These are phyloP conservation scores for Lysandra coridon DNA, from an alignment of 2,888 invertebrate species.

Conservation along the genomic window DNA sequence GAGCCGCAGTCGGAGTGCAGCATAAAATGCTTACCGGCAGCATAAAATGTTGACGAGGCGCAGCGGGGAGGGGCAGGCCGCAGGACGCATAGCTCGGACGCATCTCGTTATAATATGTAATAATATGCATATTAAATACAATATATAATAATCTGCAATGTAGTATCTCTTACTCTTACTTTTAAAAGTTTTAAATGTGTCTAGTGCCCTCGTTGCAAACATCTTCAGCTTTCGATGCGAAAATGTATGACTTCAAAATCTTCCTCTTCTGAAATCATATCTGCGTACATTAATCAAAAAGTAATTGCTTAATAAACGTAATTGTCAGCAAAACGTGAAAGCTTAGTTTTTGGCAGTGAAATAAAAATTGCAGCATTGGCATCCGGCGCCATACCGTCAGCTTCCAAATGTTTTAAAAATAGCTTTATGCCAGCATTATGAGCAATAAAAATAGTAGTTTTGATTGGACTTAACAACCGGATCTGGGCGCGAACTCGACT, in stretches of 20 bases:
- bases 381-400: constrained; percentile 35
- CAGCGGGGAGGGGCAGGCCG: background rate
- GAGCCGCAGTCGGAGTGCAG: too few species aligned
- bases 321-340: background rate
- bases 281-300: background rate
- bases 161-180: background rate
- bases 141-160: too few species aligned
- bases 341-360: background rate
- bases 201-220: too few species aligned
- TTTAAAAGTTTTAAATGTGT: background rate
- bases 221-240: background rate
- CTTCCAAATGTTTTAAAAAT: constrained; percentile 48
- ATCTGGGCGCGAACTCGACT: constrained; percentile 66
- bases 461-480: constrained; percentile 70
- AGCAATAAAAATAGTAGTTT: constrained; percentile 73
- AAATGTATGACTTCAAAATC: background rate
- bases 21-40: background rate
- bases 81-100: background rate
- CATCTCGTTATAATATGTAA: background rate
- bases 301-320: background rate
- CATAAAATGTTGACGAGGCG: background rate
- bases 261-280: too few species aligned
- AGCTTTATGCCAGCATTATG: constrained; percentile 58
- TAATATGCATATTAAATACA: too few species aligned
- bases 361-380: constrained; percentile 29